These are phyloP conservation scores for Lepus townsendii DNA, from an alignment of 2,797 vertebrate species.

Conservation along the genomic window DNA sequence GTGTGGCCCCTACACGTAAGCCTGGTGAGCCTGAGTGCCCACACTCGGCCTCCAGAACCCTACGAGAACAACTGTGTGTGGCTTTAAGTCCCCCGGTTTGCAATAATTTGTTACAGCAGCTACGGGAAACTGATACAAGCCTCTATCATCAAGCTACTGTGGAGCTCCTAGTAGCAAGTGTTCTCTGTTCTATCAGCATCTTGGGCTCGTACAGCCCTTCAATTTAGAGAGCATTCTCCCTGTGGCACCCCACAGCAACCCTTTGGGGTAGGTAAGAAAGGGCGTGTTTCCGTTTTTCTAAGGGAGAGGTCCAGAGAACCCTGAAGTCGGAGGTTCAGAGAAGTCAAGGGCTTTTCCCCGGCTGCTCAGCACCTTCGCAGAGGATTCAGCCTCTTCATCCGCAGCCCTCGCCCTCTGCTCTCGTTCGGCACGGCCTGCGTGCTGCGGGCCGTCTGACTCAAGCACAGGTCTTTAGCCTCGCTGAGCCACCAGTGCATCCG, in stretches of 20 bases:
- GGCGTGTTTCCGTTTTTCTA: not conserved
- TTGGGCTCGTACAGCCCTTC: conserved; percentile 3
- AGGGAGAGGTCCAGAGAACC: not conserved
- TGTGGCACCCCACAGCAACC: not conserved
- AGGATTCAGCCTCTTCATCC: not conserved
- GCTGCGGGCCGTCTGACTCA: not conserved
- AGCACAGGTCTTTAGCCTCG: not conserved
- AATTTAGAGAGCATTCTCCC: conserved; percentile 22
- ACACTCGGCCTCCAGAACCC: not conserved
- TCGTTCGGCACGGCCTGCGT: not conserved
- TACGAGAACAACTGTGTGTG: not conserved
- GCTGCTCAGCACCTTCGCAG: not conserved
- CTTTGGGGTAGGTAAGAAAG: not conserved
- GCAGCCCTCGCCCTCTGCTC: not conserved
- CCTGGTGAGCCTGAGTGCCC: not conserved
- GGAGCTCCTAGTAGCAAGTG: not conserved
- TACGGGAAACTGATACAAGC: not conserved
- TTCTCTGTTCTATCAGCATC: not conserved
- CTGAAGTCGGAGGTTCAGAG: not conserved
- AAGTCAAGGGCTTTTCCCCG: not conserved
- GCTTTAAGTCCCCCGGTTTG: not conserved
- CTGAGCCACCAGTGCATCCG: not conserved
- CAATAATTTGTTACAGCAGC: not conserved
- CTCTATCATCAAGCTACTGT: not conserved
- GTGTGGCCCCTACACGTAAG: not conserved